phyloP scores from a whole-genome alignment of 37 sponge, comb jelly and placozoan genomes.

The Diacarnus erythraeanus region DNA sequence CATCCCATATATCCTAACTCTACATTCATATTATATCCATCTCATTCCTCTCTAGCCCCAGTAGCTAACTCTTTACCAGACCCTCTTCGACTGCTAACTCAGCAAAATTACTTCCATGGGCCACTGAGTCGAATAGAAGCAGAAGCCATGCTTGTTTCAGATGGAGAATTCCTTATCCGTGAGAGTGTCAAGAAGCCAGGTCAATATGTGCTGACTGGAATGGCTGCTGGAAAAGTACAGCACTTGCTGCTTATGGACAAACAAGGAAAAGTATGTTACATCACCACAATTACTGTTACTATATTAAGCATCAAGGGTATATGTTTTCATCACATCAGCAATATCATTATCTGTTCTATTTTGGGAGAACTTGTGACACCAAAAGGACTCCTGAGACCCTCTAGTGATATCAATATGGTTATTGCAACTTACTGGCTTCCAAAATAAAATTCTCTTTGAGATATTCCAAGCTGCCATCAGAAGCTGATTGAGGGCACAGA shows the following conservation, averaged over 20 bases:
- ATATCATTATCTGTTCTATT: too few species aligned
- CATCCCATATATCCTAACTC: neutral
- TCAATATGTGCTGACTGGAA: slow-evolving; percentile 85
- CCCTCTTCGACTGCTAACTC: neutral
- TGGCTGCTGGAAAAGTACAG: slow-evolving; percentile 51
- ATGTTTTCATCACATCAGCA: too few species aligned
- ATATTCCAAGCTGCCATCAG: too few species aligned
- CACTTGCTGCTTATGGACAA: slow-evolving; percentile 84
- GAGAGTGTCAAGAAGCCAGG: slow-evolving; percentile 73
- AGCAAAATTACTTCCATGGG: slow-evolving; percentile 75
- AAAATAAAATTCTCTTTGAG: too few species aligned
- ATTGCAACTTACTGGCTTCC: too few species aligned
- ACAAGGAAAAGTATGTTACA: slow-evolving; percentile 56
- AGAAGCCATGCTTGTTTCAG: slow-evolving; percentile 61
- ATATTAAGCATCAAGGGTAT: too few species aligned
- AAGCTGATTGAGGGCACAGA: too few species aligned
- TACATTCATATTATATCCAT: neutral
- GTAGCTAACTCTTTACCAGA: neutral
- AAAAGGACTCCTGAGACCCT: too few species aligned
- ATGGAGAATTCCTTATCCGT: slow-evolving; percentile 85
- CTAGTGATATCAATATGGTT: too few species aligned
- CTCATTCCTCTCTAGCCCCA: neutral
- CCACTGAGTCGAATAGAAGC: slow-evolving; percentile 68
- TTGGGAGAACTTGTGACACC: too few species aligned
- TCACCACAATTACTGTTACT: neutral